Percentiles rank a stretch among this genome's conserved stretches.
Conservation (phyloP, 2,797 vertebrate species). For the Rhincodon typus region DNA sequence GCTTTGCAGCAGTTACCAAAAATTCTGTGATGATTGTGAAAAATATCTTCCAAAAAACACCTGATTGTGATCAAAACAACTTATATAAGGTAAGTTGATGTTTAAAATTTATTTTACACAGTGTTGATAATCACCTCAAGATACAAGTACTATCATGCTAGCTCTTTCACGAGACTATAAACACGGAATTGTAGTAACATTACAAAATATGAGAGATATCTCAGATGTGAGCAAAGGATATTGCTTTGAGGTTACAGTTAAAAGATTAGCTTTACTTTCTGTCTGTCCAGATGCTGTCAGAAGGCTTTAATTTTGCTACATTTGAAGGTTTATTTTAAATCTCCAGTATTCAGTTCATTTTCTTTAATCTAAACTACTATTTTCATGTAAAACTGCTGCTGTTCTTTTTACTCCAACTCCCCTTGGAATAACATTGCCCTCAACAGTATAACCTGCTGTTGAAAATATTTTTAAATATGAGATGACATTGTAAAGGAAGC, state of each 20-base stretch:
- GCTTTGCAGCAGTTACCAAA: neutral
- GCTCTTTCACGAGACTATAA: neutral
- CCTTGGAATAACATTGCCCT: constrained; percentile 14
- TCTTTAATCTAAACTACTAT: neutral
- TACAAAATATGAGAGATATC: neutral
- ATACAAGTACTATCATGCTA: neutral
- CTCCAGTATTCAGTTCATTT: neutral
- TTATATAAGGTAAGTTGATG: neutral
- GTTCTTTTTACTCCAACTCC: neutral
- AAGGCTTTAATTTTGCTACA: neutral
- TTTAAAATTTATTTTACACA: neutral
- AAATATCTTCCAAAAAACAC: neutral
- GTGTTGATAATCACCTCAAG: neutral
- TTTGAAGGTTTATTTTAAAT: neutral
- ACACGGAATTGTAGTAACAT: neutral
- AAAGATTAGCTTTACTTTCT: neutral
- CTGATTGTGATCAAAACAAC: neutral
- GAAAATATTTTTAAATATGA: neutral
- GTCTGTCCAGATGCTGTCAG: neutral
- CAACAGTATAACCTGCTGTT: neutral
- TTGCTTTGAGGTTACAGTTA: neutral
- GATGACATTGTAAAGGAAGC: neutral
- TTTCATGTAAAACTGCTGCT: neutral
- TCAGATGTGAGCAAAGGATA: neutral
- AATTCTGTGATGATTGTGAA: neutral